These are phyloP conservation scores for Eupithecia dodoneata DNA, from an alignment of 2,888 invertebrate species.

Conservation along the genomic window DNA sequence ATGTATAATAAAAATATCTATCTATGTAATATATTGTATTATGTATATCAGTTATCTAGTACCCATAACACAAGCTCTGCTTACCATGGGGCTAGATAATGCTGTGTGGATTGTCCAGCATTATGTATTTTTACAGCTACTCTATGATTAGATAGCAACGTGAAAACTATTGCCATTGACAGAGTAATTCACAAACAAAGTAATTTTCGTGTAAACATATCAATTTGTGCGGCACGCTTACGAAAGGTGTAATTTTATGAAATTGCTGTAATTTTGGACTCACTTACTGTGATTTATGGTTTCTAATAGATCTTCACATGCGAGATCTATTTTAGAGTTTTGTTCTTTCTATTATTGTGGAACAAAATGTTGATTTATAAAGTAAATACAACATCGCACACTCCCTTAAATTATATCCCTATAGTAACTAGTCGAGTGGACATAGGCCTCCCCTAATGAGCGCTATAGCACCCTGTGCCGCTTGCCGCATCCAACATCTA, in stretches of 20 bases:
- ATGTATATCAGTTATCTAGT: too few species aligned
- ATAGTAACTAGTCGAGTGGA: too few species aligned
- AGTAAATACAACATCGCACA: too few species aligned
- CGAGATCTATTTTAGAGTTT: not conserved
- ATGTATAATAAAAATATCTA: too few species aligned
- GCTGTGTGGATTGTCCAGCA: too few species aligned
- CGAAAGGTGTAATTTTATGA: conserved; percentile 22
- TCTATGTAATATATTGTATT: too few species aligned
- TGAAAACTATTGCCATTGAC: conserved; percentile 6
- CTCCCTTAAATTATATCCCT: too few species aligned
- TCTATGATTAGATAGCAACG: not conserved
- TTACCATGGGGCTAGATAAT: too few species aligned
- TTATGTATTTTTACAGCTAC: not conserved
- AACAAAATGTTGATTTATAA: not conserved
- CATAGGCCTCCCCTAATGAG: too few species aligned
- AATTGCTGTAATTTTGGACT: conserved; percentile 29
- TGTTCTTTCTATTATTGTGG: not conserved
- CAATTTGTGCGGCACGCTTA: conserved; percentile 29
- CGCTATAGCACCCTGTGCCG: too few species aligned
- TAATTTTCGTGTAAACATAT: conserved; percentile 27
- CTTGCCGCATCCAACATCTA: too few species aligned
- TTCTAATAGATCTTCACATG: conserved; percentile 19
- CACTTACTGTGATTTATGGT: conserved; percentile 27
- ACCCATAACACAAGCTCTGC: too few species aligned
- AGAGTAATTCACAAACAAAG: conserved; percentile 13